Base-by-base conservation (phyloP, 1,140 invertebrate genomes). In the Drosophila hydei region DNA sequence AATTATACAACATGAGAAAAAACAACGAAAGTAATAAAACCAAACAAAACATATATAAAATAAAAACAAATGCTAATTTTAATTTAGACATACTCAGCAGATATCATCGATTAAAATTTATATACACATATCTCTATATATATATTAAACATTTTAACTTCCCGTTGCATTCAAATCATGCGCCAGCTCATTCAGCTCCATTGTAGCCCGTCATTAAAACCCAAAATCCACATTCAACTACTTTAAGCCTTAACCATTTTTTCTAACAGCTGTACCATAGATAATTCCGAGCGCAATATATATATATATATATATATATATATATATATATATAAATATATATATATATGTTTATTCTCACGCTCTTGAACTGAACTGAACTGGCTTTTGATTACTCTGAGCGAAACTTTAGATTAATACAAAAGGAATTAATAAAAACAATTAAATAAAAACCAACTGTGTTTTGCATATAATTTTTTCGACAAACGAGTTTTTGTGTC, bases 211-310 rank as follows among this genome's bases (percentile, higher is more conserved):
- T 51, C 18, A 43, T 36, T 18, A 3, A 55, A 23, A 8, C 27
- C 21, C 50, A 52, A 58, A 68, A 19, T 23, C 54, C 56, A 73
- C 16, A 47, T 40, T 27, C 27, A 54, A 68, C 69, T 72, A 79
- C 71, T 68, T 85, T 85, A 84, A 85, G 80, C 77, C 72, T 63
- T 73, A 54, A 33, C 48, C 61, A 60, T 43, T 45, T 72, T 43
- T 80, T 85, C 81, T 89, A 79, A 83, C 79, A 79, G 78, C 79
- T 88, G 79, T 89, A 87, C 75, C 58, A 68, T 75, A 78, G 48
- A 61, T 16, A 42, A 42, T 8, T 16, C 5, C 1, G 16, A 42
- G n/a, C 38, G 6, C 38, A 42, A 16, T 42, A 42, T 42, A 16
- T 18, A 8, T 16, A 42, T 42, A 18, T 16, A 40, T 16, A 40